Conservation (phyloP, 2,113 vertebrate genomes). For the Catagonus wagneri region DNA sequence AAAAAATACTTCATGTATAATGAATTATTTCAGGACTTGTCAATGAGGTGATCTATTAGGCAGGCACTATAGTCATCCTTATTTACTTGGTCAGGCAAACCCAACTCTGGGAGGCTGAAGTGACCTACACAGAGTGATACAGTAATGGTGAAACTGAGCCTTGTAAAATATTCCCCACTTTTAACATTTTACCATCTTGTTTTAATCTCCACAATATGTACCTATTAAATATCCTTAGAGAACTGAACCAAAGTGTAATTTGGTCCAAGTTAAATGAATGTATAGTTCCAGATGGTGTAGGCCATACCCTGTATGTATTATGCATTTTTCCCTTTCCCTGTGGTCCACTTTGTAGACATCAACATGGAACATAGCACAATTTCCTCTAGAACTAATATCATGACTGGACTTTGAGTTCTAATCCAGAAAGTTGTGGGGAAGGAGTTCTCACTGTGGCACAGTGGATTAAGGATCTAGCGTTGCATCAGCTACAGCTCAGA, state of each 20-base stretch:
- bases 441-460: too few relatives aligned
- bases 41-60: not conserved
- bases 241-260: not conserved
- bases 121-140: not conserved
- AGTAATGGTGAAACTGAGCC: not conserved
- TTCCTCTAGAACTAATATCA: not conserved
- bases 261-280: not conserved
- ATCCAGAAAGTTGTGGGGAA: not conserved
- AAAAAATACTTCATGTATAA: not conserved
- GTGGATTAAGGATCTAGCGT: too few relatives aligned
- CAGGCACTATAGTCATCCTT: not conserved
- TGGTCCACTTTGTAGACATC: not conserved
- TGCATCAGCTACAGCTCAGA: too few relatives aligned
- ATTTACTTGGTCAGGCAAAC: not conserved
- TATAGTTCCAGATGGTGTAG: not conserved
- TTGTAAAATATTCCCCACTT: not conserved
- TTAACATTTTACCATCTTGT: not conserved
- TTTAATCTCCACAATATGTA: not conserved
- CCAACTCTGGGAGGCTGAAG: not conserved
- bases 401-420: not conserved
- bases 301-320: not conserved
- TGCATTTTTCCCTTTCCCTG: not conserved
- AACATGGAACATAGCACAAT: not conserved
- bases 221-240: not conserved
- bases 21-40: not conserved